These are phyloP conservation scores for Lepus americanus DNA, from an alignment of 2,113 vertebrate species.

Conservation along the genomic window DNA sequence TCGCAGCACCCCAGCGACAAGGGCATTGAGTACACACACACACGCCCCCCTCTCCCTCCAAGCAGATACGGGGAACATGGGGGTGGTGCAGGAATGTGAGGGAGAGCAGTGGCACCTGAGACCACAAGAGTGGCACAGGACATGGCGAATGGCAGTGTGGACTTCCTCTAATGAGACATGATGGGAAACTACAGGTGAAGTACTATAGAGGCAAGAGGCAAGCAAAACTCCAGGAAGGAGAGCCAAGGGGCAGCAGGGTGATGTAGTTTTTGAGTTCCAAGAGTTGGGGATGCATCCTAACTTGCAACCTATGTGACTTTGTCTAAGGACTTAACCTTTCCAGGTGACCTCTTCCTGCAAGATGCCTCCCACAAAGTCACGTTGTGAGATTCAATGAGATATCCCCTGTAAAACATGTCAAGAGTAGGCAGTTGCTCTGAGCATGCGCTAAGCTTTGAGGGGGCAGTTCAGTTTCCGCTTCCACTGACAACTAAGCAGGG, in stretches of 20 bases:
- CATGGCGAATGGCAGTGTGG: background rate
- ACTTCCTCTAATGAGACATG: background rate
- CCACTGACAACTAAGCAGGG: background rate
- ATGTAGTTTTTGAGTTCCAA: background rate
- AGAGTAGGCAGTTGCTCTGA: background rate
- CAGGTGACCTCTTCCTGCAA: background rate
- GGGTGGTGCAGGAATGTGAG: background rate
- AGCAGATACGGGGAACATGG: background rate
- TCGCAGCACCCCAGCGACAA: background rate
- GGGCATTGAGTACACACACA: background rate
- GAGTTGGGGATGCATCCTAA: background rate
- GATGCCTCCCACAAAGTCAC: background rate
- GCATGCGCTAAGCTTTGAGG: background rate
- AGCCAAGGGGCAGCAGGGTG: background rate
- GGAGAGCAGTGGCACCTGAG: background rate
- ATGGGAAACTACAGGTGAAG: background rate
- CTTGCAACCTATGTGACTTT: background rate
- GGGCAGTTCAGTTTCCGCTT: background rate
- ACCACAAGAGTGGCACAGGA: background rate
- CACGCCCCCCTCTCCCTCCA: too few species aligned
- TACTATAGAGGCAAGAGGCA: background rate
- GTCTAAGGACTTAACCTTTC: background rate
- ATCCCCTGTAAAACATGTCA: background rate
- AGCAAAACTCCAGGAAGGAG: background rate
- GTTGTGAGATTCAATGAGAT: background rate